Conservation (phyloP, 64 coral and sea anemone genomes). For the Dendrophyllia cribrosa region DNA sequence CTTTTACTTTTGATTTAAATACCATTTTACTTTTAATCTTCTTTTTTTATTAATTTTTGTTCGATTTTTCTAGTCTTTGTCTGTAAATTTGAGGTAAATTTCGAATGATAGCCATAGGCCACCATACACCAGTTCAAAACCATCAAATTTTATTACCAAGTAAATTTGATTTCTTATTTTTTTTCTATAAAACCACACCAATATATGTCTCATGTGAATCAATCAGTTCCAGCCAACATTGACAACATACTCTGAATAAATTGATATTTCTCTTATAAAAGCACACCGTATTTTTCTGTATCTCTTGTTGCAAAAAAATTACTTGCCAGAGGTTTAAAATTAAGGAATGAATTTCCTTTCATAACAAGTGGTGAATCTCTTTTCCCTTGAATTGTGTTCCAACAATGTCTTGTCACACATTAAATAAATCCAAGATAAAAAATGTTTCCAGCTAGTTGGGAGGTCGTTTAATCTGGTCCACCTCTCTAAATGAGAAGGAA, state of each 20-base stretch:
- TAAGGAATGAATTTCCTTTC: background rate
- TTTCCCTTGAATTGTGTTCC: background rate
- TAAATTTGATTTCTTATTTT: no score
- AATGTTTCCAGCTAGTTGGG: constrained; percentile 1
- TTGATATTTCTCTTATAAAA: background rate
- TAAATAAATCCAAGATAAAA: constrained; percentile 11
- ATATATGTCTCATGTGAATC: no score
- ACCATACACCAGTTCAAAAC: no score
- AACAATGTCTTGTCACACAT: background rate
- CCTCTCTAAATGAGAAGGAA: constrained; percentile 73
- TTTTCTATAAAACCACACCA: no score
- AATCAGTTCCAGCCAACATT: no score
- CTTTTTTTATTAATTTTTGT: no score
- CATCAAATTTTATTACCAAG: no score
- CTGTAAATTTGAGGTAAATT: no score
- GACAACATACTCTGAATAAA: background rate
- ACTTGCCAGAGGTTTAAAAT: background rate
- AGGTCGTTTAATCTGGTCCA: constrained; percentile 62
- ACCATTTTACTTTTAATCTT: no score
- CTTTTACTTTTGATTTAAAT: no score
- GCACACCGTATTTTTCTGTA: background rate
- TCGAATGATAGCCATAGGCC: no score
- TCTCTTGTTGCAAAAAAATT: background rate
- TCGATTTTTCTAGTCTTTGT: no score
- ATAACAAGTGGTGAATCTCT: background rate